These are phyloP conservation scores for Drosophila tsacasi DNA, from an alignment of 1,140 invertebrate species.

Conservation along the genomic window DNA sequence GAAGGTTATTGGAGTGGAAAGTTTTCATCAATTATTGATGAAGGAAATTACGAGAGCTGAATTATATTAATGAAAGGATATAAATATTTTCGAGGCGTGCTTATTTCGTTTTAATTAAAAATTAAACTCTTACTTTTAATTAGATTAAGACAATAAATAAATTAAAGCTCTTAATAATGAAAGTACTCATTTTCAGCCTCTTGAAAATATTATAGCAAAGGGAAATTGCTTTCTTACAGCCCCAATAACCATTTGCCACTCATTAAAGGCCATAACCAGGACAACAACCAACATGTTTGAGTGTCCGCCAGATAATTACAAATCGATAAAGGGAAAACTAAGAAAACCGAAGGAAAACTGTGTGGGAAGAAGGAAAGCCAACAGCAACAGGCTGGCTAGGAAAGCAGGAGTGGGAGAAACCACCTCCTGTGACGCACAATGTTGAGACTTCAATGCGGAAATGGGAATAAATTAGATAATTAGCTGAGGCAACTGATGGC, in stretches of 20 bases:
- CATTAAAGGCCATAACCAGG: conserved; percentile 45
- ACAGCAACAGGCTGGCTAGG: conserved; percentile 22
- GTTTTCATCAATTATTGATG: conserved; percentile 19
- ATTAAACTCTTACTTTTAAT: neutral
- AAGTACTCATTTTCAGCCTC: neutral
- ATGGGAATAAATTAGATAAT: conserved; percentile 43
- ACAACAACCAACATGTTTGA: conserved; percentile 17
- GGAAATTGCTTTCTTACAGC: neutral
- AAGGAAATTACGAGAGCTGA: neutral
- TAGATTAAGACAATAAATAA: neutral
- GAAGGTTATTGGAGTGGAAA: conserved; percentile 12
- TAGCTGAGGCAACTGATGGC: conserved; percentile 14
- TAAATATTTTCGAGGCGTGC: neutral
- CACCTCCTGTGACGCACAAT: conserved; percentile 11
- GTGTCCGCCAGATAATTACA: conserved; percentile 58
- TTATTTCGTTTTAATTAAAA: neutral
- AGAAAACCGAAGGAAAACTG: neutral
- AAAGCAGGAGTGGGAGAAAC: neutral
- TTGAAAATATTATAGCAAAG: neutral
- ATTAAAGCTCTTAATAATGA: neutral
- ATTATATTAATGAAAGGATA: conserved; percentile 17
- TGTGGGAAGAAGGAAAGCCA: neutral
- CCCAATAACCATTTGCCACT: conserved; percentile 29
- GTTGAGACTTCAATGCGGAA: conserved; percentile 19
- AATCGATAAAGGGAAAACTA: conserved; percentile 57